phyloP scores from a whole-genome alignment of 2,888 invertebrate species.

The Synergus itoensis region DNA sequence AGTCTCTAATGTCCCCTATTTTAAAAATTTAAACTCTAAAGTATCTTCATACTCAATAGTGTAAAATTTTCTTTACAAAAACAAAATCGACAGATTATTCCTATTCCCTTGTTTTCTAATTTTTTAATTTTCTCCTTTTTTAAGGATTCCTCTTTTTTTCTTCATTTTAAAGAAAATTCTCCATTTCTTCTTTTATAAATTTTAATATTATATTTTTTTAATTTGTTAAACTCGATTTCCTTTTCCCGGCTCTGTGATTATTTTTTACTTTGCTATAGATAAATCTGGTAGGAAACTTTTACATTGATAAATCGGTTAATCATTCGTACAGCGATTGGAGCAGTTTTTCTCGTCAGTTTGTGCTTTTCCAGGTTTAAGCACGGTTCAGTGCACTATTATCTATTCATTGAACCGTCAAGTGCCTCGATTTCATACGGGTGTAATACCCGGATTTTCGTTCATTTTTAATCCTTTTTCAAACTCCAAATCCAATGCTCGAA shows the following conservation, averaged over 20 bases:
- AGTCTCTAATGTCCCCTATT: no score
- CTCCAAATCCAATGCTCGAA: background rate
- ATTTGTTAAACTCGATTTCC: background rate
- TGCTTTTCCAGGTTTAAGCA: constrained; percentile 45
- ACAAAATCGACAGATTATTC: no score
- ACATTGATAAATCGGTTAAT: constrained; percentile 8
- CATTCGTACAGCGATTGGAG: background rate
- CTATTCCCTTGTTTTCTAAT: no score
- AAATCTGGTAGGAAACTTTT: background rate
- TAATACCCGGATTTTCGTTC: constrained; percentile 39
- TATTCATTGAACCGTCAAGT: constrained; percentile 58
- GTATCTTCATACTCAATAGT: no score
- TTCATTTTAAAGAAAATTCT: no score
- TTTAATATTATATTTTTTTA: no score
- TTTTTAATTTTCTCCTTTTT: no score
- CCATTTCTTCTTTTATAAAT: no score
- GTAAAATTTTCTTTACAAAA: no score
- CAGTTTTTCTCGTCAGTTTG: background rate
- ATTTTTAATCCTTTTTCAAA: constrained; percentile 45
- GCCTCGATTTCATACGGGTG: constrained; percentile 26
- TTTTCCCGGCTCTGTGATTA: background rate
- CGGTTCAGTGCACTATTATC: constrained; percentile 50
- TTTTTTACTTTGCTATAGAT: background rate
- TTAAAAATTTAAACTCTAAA: no score
- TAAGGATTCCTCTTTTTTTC: no score